Base-by-base conservation (phyloP, 2,888 invertebrate genomes). In the Drosophila nigritarsus region DNA sequence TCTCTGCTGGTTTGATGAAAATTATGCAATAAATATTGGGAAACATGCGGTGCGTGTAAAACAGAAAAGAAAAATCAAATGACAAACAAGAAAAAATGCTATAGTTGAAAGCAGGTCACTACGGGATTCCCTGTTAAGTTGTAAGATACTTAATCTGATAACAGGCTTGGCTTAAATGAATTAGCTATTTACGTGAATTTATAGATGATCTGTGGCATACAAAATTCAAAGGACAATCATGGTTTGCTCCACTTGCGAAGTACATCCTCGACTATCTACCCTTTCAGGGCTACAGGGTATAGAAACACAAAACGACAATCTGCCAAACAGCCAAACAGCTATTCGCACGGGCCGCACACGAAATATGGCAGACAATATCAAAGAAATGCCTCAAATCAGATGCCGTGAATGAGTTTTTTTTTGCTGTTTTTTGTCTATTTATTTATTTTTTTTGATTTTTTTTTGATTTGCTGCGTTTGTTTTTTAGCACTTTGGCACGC, bases 341-440 rank as follows among this genome's bases (percentile, higher is more conserved):
- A 71, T 79, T 84, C 70, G 65, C 60, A 64, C 65, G 54, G 68
- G 60, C 61, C 58, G 69, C 54, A 69, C 63, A 50, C 79, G 58
- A 82, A 84, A 79, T 77, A 87, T 77, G 62, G 50, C 60, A 45
- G 48, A 63, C 70, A 68, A 70, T 77, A 62, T 84, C 75, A 82
- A 80, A 87, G 59, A 53, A 82, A 71, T 65, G 63, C 50, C 61
- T 65, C 50, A 76, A 83, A 87, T 87, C 82, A 87, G 73, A 76
- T 75, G 61, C 65, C 54, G 67, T 72, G 71, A 69, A 70, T 70
- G 53, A 30, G 55, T 32, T 62, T 80, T 32, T 62, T 80, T 68
- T 20, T 45, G 13, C 45, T 45, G 20, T 20, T 24, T 24, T 45
- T 45, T 45, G 32, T 45, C 24, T 45, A 20, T 45, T 24, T 45